Percentiles rank a stretch among this genome's conserved stretches.
phyloP scores from a whole-genome alignment of 1,140 invertebrate genomes.

The Drosophila willistoni region DNA sequence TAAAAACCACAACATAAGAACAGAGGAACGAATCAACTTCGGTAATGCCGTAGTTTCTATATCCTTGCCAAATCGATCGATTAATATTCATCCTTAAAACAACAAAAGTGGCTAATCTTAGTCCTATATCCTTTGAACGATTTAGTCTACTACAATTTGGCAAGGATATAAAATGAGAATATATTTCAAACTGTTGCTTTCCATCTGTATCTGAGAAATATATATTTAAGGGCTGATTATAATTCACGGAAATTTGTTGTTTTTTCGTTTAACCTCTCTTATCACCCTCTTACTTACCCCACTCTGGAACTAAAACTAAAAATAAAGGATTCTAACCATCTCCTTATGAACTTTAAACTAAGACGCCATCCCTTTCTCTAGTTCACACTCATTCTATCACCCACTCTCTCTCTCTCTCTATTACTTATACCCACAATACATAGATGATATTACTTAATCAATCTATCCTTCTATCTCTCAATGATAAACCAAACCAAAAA shows the following conservation, averaged over 20 bases:
- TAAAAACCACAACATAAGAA: neutral
- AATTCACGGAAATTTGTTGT: conserved; percentile 82
- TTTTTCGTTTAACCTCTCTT: conserved; percentile 22
- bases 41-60: neutral
- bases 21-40: neutral
- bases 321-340: neutral
- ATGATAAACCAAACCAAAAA: conserved; percentile 49
- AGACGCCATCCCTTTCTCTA: neutral
- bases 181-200: conserved; percentile 38
- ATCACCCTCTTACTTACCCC: neutral
- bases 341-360: conserved; percentile 8
- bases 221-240: conserved; percentile 82
- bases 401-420: conserved; percentile 27
- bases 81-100: no score
- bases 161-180: conserved; percentile 2
- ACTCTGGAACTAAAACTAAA: neutral
- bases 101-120: no score
- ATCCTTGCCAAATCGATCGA: neutral
- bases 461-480: conserved; percentile 28
- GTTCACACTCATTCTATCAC: conserved; percentile 15
- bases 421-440: conserved; percentile 4
- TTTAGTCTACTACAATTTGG: neutral
- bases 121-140: no score
- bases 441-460: conserved; percentile 34
- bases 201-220: conserved; percentile 26